These are phyloP conservation scores for Oncorhynchus mykiss DNA, from an alignment of 2,113 vertebrate species.

Conservation along the genomic window DNA sequence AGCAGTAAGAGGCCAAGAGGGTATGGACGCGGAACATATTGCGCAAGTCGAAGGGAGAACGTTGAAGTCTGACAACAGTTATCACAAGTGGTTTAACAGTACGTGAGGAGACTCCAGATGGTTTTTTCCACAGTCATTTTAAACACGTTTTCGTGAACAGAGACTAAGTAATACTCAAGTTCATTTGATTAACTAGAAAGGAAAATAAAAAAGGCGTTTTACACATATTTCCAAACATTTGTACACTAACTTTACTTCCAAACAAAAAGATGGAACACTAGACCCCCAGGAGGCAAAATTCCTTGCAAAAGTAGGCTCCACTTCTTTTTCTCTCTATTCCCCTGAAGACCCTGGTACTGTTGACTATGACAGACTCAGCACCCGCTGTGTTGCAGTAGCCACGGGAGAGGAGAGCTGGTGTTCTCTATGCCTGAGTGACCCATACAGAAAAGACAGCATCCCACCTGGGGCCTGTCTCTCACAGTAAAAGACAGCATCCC, in stretches of 20 bases:
- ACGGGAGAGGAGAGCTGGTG: constrained; percentile 56
- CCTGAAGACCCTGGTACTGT: constrained; percentile 52
- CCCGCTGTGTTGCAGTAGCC: constrained; percentile 58
- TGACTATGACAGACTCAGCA: constrained; percentile 54
- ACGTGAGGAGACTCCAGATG: no score
- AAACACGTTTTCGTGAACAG: not conserved
- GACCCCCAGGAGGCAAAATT: not conserved
- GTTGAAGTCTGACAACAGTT: not conserved
- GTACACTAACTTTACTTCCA: not conserved
- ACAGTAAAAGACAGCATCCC: no score
- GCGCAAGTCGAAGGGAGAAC: not conserved
- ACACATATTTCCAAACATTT: not conserved
- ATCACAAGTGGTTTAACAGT: not conserved
- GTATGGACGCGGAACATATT: constrained; percentile 7
- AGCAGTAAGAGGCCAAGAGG: constrained; percentile 33
- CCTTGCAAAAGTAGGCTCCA: not conserved
- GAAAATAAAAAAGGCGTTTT: not conserved
- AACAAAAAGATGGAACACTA: not conserved
- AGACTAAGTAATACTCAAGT: not conserved
- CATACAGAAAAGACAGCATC: constrained; percentile 40
- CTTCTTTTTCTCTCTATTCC: constrained; percentile 10
- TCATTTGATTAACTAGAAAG: not conserved
- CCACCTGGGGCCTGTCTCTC: no score
- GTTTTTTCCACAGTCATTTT: no score
- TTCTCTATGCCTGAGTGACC: constrained; percentile 51